These are phyloP conservation scores for Micrasema longulum DNA, from an alignment of 1,140 invertebrate species.

Conservation along the genomic window DNA sequence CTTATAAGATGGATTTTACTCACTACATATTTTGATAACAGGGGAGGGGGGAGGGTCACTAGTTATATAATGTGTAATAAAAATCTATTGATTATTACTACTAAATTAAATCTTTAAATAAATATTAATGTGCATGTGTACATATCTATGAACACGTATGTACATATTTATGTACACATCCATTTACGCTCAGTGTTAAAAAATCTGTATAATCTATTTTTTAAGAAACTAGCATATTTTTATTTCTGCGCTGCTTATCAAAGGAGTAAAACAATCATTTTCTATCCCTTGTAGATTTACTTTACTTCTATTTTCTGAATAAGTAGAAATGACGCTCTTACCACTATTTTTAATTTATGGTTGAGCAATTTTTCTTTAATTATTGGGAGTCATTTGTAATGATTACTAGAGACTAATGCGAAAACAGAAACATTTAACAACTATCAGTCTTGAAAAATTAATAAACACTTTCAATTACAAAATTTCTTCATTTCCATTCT, in stretches of 20 bases:
- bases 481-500: conserved; percentile 38
- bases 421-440: conserved; percentile 65
- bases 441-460: conserved; percentile 71
- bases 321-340: conserved; percentile 17
- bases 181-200: neutral
- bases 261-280: neutral
- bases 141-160: neutral
- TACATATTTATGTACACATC: neutral
- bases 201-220: neutral
- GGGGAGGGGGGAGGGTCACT: conserved; percentile 2
- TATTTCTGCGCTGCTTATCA: neutral
- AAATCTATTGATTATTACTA: conserved; percentile 18
- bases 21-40: conserved; percentile 14
- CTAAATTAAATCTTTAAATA: neutral
- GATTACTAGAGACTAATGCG: conserved; percentile 52
- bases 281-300: neutral
- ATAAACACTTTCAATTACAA: conserved; percentile 59
- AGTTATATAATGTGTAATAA: conserved; percentile 1
- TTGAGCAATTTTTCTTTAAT: conserved; percentile 54
- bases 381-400: conserved; percentile 50
- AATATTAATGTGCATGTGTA: neutral
- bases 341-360: conserved; percentile 47
- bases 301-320: no score
- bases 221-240: conserved; percentile 9
- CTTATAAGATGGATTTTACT: conserved; percentile 26